Base-by-base conservation (phyloP, 2,113 vertebrate species). In the Nipponia nippon region DNA sequence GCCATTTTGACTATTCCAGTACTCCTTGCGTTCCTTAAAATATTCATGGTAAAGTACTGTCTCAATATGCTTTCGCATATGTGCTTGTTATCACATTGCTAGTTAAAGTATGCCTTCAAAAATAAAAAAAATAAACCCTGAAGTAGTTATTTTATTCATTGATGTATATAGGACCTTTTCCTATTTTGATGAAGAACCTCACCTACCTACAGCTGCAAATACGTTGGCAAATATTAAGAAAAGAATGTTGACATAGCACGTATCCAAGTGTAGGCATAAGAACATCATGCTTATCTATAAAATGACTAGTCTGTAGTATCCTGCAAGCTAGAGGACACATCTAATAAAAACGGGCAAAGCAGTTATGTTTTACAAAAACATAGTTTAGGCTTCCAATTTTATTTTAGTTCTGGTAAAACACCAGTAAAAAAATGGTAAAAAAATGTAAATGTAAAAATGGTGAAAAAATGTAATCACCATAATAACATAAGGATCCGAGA, bases 61-160 rank as follows among this genome's bases (percentile, higher is more conserved):
- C 50, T 65, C 86, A 80, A 91, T 82, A 90, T 55, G 50, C 30
- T 96, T 82, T 97, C 34, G 4, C 89, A 66, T 93, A 73, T 81
- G 81, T 95, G 70, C 75, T 94, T 95, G 81, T 94, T 97, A 94
- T 89, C 95, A 95, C 63, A 75, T 95, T 75, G 11, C 29, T 75
- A 70, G 52, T 85, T 87, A 75, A 93, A 93, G 17, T 62, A 38
- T 86, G 36, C 30, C 42, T 93, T 89, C 19, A 91, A 73, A 95
- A 92, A 47, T 83, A 46, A 87, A 79, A 66, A 87, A 89, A 86
- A 52, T 11, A 73, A 89, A 80, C 13, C 2, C n/a, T 52, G 20
- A 70, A 44, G 15, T 32, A 81, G 27, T 63, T 66, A 69, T 65
- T 85, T 86, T 44, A 86, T 83, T 95, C 20, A 78, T 8, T 66